Base-by-base conservation (phyloP, 2,113 vertebrate genomes). In the Callipepla californica region DNA sequence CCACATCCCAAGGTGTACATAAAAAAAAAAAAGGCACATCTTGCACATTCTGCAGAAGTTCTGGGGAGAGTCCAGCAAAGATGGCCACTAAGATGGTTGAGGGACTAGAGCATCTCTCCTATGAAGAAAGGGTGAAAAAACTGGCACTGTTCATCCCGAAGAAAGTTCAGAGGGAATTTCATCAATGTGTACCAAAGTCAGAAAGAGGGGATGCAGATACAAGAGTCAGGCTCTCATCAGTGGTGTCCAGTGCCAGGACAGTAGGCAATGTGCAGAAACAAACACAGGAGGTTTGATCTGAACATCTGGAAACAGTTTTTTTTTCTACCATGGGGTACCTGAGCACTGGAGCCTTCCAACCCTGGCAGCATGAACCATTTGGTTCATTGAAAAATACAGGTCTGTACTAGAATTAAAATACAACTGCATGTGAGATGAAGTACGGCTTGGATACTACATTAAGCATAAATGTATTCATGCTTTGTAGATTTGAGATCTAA, bases 201-300 rank as follows among this genome's bases (percentile, higher is more conserved):
- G 50, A 66, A 69, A 62, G 40, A 61, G 36, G 87, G 7, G 3
- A 36, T 62, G 13, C 28, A 48, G 36, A 53, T n/a, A 30, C 63
- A 44, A 45, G 28, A 61, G 32, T 28, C 32, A 66, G 44, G 57
- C 9, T 13, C 44, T 83, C 66, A 44, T 38, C 32, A 58, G n/a
- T 9, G 7, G 20, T 73, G 51, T 25, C 57, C 19, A 44, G 45
- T 26, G 36, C 30, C 76, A 44, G 51, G 25, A 44, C 16, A 50
- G 42, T 76, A 38, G 51, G 14, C 38, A 47, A 0, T 5, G 9
- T 55, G 50, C 42, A 58, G 84, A 57, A 34, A 51, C 32, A 66
- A 69, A 62, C 18, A 16, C 0, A 0, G n/a, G 19, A 57, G 16
- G 16, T 55, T 79, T 38, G 38, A 17, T 17, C 14, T 25, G 34